These are phyloP conservation scores for Meteorus sp. DNA, from an alignment of 1,140 invertebrate species.

Conservation along the genomic window DNA sequence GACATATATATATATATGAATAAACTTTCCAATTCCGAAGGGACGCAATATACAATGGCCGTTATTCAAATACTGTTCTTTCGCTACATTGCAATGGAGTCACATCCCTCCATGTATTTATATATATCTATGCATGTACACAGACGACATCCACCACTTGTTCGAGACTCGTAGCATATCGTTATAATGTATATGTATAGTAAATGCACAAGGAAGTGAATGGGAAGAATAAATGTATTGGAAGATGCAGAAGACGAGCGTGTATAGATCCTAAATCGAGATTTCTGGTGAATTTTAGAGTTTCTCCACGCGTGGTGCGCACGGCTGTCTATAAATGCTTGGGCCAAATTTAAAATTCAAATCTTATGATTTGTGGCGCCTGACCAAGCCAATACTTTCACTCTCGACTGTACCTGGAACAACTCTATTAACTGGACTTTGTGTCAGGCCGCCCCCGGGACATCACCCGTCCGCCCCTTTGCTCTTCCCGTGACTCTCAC, in stretches of 20 bases:
- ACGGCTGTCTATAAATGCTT: conserved; percentile 12
- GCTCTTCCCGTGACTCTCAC: no score
- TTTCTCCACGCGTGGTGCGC: conserved; percentile 34
- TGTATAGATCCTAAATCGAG: conserved; percentile 48
- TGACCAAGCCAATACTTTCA: conserved; percentile 37
- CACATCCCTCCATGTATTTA: neutral
- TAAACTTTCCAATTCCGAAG: neutral
- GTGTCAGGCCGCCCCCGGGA: conserved; percentile 13
- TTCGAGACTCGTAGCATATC: neutral
- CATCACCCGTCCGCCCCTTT: no score
- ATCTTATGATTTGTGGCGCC: conserved; percentile 57
- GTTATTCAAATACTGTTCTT: conserved; percentile 53
- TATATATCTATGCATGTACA: neutral
- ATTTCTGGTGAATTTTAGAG: conserved; percentile 50
- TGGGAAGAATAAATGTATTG: neutral
- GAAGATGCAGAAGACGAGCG: conserved; percentile 12
- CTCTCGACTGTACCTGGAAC: conserved; percentile 47
- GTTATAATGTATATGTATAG: conserved; percentile 25
- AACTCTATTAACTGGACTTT: conserved; percentile 56
- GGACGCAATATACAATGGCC: conserved; percentile 42
- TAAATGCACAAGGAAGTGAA: conserved; percentile 18
- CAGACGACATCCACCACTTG: neutral
- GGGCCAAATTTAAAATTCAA: conserved; percentile 57
- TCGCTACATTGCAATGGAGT: conserved; percentile 39
- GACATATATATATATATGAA: neutral